Percentiles rank a stretch among this genome's conserved stretches.
phyloP scores from a whole-genome alignment of 1,140 invertebrate species.

The Lycorma delicatula region DNA sequence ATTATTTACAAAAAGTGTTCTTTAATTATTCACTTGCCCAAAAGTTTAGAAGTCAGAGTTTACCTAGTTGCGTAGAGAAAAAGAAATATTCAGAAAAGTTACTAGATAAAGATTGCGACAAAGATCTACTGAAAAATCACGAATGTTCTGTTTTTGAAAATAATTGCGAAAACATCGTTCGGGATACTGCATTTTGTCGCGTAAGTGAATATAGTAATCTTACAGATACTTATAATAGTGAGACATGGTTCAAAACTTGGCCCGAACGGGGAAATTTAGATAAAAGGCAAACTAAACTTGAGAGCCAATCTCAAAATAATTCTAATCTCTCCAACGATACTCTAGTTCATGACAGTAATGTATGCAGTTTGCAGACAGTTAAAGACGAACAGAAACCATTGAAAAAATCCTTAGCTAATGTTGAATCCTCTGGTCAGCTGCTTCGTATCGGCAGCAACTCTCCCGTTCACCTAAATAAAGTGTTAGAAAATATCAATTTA shows the following conservation, averaged over 20 bases:
- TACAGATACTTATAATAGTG: slow-evolving; percentile 14
- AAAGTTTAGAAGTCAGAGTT: slow-evolving; percentile 28
- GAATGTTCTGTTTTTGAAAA: slow-evolving; percentile 2
- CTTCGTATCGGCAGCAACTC: not conserved
- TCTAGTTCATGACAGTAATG: not conserved
- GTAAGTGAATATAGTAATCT: not conserved
- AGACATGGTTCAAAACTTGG: slow-evolving; percentile 33
- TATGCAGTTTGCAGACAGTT: not conserved
- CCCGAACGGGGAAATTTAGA: slow-evolving; percentile 26
- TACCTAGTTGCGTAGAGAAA: slow-evolving; percentile 24
- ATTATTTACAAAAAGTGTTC: slow-evolving; percentile 28
- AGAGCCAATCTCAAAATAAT: not conserved
- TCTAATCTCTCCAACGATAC: not conserved
- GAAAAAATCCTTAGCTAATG: not conserved
- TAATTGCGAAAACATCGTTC: not conserved
- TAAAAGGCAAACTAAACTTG: not conserved
- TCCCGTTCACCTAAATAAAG: slow-evolving; percentile 16
- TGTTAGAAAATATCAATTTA: slow-evolving; percentile 32
- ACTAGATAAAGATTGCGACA: not conserved
- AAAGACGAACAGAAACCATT: not conserved
- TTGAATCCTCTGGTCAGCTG: not conserved
- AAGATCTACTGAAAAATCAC: not conserved
- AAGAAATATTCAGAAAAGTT: slow-evolving; percentile 9
- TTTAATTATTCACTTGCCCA: slow-evolving; percentile 18
- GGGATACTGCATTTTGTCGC: not conserved